Evolutionary conservation across 2,797 vertebrate species (phyloP).

Genomic region (Fistularia commersonii): DNA sequence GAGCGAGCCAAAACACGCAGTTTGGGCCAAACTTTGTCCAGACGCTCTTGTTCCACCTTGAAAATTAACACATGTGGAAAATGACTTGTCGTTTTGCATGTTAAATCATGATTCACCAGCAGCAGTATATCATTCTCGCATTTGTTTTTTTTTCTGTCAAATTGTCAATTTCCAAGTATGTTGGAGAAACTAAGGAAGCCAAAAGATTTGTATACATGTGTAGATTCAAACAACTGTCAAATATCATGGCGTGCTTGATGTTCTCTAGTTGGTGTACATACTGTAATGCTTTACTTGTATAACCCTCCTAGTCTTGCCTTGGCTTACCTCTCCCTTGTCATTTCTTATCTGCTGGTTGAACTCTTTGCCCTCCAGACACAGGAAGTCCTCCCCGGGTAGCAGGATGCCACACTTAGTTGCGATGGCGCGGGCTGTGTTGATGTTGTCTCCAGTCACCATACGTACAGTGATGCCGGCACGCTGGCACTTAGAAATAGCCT

Average conservation of each 20-base stretch:
- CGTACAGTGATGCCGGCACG: slow-evolving; percentile 93
- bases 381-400: slow-evolving; percentile 87
- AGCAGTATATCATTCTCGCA: neutral
- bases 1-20: slow-evolving; percentile 93
- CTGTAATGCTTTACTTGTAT: neutral
- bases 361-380: slow-evolving; percentile 95
- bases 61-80: neutral
- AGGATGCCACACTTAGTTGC: slow-evolving; percentile 96
- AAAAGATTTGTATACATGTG: too few species aligned
- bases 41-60: slow-evolving; percentile 94
- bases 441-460: slow-evolving; percentile 98
- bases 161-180: neutral
- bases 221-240: too few species aligned
- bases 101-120: too few species aligned
- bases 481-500: slow-evolving; percentile 90
- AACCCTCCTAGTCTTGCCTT: fast-evolving
- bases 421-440: slow-evolving; percentile 96
- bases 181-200: too few species aligned
- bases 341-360: slow-evolving; percentile 95
- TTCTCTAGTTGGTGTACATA: too few species aligned
- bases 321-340: slow-evolving; percentile 90
- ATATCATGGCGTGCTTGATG: too few species aligned
- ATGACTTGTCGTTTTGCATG: neutral
- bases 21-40: slow-evolving; percentile 97
- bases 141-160: neutral